Evolutionary conservation across 1,140 invertebrate species (phyloP).

Genomic region (Dendroctonus valens): DNA sequence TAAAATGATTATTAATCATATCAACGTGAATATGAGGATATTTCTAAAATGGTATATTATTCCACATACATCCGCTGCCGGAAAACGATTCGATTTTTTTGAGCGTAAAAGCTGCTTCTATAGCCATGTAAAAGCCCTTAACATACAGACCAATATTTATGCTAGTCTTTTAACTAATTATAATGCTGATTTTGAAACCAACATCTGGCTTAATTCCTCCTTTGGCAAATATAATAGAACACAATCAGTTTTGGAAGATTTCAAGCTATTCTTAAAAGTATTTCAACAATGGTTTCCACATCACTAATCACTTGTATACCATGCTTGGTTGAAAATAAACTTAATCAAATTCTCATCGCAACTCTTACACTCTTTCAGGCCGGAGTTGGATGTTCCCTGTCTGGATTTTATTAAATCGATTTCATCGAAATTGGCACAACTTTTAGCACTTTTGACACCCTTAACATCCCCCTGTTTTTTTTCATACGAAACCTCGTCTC

Average conservation of each 20-base stretch:
- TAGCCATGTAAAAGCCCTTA: background rate
- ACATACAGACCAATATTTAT: background rate
- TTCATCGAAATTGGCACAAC: constrained; percentile 47
- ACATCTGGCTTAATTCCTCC: no score
- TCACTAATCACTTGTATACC: constrained; percentile 74
- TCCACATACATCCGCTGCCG: no score
- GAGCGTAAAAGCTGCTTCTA: background rate
- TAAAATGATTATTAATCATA: no score
- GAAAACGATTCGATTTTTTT: background rate
- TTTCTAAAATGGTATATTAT: no score
- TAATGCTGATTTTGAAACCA: background rate
- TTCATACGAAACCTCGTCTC: constrained; percentile 45
- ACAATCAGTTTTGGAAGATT: no score
- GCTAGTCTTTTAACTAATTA: background rate
- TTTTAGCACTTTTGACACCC: constrained; percentile 45
- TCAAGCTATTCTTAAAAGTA: background rate
- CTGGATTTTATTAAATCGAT: constrained; percentile 21
- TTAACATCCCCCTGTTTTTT: constrained; percentile 28
- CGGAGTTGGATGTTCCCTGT: constrained; percentile 45
- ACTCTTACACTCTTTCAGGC: constrained; percentile 50
- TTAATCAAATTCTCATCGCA: constrained; percentile 67
- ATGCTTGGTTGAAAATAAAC: constrained; percentile 69
- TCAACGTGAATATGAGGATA: no score
- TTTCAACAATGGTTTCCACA: constrained; percentile 68
- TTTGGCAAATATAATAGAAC: no score